Base-by-base conservation (phyloP, 2,797 vertebrate genomes). In the Falco novaeseelandiae region DNA sequence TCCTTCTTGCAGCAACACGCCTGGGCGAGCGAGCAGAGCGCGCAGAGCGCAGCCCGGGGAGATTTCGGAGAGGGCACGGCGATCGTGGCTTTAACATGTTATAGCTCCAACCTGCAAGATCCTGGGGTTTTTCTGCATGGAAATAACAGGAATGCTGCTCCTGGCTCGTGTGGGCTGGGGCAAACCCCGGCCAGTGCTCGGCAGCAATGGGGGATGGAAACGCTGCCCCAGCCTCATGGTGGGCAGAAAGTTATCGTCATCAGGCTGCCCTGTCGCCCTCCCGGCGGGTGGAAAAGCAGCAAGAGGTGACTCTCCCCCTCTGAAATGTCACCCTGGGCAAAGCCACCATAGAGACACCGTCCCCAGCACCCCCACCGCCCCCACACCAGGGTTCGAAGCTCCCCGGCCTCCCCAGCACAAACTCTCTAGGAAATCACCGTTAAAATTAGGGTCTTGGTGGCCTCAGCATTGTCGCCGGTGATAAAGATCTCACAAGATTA, bases 391-490 rank as follows among this genome's bases (percentile, higher is more conserved):
- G 26, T 55, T 66, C 59, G 18, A 30, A 65, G 29, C n/a, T 29
- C 34, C 48, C 15, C 7, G 0, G 3, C 3, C 15, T 7, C 3
- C 40, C 22, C 49, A 25, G 84, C 54, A 14, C 9, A 1, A 30
- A 12, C 52, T 70, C 13, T 59, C 36, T 23, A 59, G 36, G 71
- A 65, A 93, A 58, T 0, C 27, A 46, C 70, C 3, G 1, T 51
- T 44, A 65, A 62, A 51, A 44, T 20, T 4, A 5, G 49, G 52
- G 46, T 58, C 32, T 57, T 58, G 34, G 66, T 5, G 52, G 36
- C n/a, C 40, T 51, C 84, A 34, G 46, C 40, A 5, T 16, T 0
- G 0, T 16, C 2, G 2, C 51, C 2, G 7, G 12, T 0, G 15
- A 26, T 12, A 32, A 62, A 42, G n/a, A 65, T 52, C n/a, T 63